Base-by-base conservation (phyloP, 2,888 invertebrate species). In the Aleiodes alternator region DNA sequence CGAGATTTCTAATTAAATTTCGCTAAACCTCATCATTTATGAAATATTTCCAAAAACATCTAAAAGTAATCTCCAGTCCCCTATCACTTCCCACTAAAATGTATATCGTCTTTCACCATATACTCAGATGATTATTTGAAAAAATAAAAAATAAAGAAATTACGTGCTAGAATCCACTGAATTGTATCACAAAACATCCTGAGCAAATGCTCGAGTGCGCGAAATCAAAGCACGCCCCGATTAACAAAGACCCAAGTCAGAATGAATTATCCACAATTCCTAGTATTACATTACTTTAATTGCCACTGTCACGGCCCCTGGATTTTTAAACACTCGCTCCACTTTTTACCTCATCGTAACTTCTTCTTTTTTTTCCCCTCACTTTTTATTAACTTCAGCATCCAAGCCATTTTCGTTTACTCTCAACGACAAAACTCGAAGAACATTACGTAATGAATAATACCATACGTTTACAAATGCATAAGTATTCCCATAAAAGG, bases 241-340 rank as follows among this genome's bases (percentile, higher is more conserved):
- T 64, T 64, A 64, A 64, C 64, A 64, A 64, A 43, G 64, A 43
- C 16, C 16, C 38, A 12, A n/a, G 43, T 9, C 11, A 64, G 23
- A 64, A 64, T 64, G 48, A 64, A 64, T 64, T 64, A 64, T 64
- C 64, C 64, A 64, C 64, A 64, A 64, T 64, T 64, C 64, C 16
- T 64, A 48, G 64, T 64, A 64, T 43, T 64, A 64, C 64, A 14
- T 43, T 64, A 16, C 48, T 64, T 48, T 64, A 64, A 64, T 64
- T 64, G 16, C 64, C 16, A 48, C 64, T 64, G 64, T 64, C 48
- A 64, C 64, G 64, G 64, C 43, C 64, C 48, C 64, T 64, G 43
- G 64, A 64, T 23, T 64, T 64, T 64, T 48, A 64, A 43, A 16
- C 64, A 64, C 38, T 29, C 57, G 29, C 38, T 50, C 59, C 57